Conservation (phyloP, 2,797 vertebrate species). For the Thripadectes ignobilis region DNA sequence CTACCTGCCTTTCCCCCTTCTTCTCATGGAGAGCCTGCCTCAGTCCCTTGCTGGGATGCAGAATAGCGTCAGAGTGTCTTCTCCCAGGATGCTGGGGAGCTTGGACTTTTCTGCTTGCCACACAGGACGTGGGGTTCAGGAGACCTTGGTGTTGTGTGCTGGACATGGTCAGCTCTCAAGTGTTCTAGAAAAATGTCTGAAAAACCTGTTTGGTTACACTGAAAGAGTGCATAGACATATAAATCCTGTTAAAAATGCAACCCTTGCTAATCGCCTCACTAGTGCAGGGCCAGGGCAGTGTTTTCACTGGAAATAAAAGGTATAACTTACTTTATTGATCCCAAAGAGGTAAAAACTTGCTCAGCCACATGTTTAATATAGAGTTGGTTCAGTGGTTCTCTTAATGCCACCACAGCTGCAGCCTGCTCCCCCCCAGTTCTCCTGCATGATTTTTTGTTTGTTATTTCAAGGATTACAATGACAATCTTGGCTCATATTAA, state of each 20-base stretch:
- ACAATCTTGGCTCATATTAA: background rate
- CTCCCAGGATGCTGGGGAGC: background rate
- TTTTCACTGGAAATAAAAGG: background rate
- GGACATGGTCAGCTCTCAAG: background rate
- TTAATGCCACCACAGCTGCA: background rate
- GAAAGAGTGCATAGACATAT: background rate
- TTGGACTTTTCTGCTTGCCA: background rate
- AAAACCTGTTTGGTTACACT: background rate
- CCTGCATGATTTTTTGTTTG: background rate
- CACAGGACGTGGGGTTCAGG: fast-evolving
- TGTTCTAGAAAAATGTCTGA: background rate
- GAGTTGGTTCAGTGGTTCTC: background rate
- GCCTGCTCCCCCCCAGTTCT: background rate
- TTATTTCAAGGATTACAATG: background rate
- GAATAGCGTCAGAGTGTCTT: background rate
- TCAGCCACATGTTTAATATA: background rate
- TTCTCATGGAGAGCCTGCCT: background rate
- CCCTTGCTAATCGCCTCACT: background rate
- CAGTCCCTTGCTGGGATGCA: background rate
- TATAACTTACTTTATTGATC: background rate
- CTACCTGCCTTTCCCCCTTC: background rate
- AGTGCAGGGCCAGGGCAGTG: background rate
- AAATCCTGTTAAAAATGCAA: conserved; percentile 7
- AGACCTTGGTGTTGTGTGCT: background rate
- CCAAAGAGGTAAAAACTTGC: background rate